Percentiles rank a stretch among this genome's conserved stretches.
Evolutionary conservation across 2,113 vertebrate genomes (phyloP).

Genomic region (Pontoporia blainvillei): DNA sequence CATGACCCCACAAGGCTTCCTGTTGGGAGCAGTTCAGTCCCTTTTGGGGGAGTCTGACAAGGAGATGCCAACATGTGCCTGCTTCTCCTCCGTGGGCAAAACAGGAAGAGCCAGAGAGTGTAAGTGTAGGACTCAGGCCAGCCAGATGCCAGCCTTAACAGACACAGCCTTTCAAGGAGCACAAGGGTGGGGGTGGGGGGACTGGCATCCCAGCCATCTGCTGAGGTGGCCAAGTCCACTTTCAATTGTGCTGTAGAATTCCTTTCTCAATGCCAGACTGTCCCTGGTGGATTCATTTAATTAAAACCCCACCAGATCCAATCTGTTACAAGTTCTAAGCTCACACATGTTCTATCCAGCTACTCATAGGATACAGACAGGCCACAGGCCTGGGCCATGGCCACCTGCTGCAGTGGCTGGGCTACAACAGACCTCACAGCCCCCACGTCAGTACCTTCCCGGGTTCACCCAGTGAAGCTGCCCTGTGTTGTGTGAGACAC

Average conservation of each 20-base stretch:
- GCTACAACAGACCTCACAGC: background rate
- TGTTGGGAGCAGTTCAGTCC: background rate
- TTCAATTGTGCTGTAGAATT: background rate
- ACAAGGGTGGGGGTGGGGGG: too few species aligned
- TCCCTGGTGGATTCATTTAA: constrained; percentile 34
- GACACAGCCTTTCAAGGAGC: background rate
- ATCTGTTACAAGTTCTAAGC: background rate
- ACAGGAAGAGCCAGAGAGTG: background rate
- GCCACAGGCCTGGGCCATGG: background rate
- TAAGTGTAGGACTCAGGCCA: background rate
- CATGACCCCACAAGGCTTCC: background rate
- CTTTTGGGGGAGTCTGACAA: background rate
- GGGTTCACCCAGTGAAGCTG: background rate
- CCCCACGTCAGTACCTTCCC: background rate
- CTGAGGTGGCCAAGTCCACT: background rate
- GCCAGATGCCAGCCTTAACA: background rate
- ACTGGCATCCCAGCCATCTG: background rate
- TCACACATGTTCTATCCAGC: background rate
- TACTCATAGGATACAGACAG: background rate
- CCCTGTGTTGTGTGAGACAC: background rate
- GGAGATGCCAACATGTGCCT: background rate
- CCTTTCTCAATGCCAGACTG: background rate
- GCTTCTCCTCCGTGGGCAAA: background rate
- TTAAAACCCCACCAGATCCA: constrained; percentile 38
- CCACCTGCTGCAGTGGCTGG: background rate